These are phyloP conservation scores for Sinocyclocheilus rhinocerous DNA, from an alignment of 2,113 vertebrate species.

Conservation along the genomic window DNA sequence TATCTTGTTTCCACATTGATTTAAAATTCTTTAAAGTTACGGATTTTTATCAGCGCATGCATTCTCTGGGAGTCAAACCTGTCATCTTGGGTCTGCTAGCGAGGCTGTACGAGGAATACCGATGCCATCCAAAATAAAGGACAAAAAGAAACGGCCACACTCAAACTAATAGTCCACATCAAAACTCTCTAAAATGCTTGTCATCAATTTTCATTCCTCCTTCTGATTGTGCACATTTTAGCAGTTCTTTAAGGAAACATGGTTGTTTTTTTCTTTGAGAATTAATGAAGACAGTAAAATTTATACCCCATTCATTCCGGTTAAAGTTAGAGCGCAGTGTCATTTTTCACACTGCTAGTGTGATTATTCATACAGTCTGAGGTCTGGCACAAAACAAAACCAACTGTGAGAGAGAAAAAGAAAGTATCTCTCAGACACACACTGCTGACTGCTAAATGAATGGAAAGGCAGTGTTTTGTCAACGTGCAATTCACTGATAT, in stretches of 20 bases:
- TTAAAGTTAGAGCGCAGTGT: slow-evolving; percentile 76
- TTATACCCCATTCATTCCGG: slow-evolving; percentile 76
- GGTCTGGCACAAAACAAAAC: slow-evolving; percentile 6
- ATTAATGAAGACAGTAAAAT: slow-evolving; percentile 60
- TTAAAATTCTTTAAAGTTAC: background rate
- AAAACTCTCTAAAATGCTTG: background rate
- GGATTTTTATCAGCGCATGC: background rate
- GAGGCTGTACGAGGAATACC: background rate
- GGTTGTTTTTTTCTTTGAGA: background rate
- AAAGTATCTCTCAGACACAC: background rate
- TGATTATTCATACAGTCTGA: slow-evolving; percentile 77
- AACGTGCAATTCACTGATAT: slow-evolving; percentile 4
- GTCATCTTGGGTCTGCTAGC: background rate
- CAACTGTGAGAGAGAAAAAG: background rate
- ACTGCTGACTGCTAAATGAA: slow-evolving; percentile 12
- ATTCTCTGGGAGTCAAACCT: background rate
- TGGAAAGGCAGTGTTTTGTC: slow-evolving; percentile 1
- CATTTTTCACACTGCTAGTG: slow-evolving; percentile 80
- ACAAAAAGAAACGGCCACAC: background rate
- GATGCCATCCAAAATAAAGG: background rate
- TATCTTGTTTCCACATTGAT: background rate
- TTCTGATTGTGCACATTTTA: background rate
- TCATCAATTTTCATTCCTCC: background rate
- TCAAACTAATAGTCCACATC: background rate
- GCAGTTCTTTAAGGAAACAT: background rate